These are phyloP conservation scores for Aythya fuligula DNA, from an alignment of 2,797 vertebrate genomes.

Conservation along the genomic window DNA sequence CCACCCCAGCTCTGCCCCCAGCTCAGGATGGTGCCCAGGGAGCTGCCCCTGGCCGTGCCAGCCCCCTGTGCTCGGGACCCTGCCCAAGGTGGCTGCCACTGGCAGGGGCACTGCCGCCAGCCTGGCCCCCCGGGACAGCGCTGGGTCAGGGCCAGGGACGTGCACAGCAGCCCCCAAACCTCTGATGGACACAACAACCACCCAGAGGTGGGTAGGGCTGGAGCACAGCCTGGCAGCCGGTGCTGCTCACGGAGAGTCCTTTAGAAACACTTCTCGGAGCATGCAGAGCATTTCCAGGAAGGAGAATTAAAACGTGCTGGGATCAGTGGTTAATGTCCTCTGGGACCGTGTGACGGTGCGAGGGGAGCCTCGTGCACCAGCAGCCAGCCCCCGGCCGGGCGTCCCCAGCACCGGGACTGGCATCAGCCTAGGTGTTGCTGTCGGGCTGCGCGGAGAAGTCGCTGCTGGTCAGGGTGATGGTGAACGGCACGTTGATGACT, in stretches of 20 bases:
- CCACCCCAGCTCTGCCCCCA: too few relatives aligned
- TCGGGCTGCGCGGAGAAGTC: constrained; percentile 71
- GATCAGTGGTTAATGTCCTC: accelerated
- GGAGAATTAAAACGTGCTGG: accelerated
- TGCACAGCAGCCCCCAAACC: accelerated
- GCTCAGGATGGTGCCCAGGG: too few relatives aligned
- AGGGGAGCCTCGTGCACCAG: neutral
- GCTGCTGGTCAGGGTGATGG: constrained; percentile 81
- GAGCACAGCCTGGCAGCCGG: accelerated
- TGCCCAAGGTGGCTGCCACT: neutral
- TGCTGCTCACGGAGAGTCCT: neutral
- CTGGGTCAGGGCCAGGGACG: neutral
- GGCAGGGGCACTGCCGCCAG: neutral
- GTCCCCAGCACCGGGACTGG: accelerated
- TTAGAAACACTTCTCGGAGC: neutral
- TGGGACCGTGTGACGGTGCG: accelerated
- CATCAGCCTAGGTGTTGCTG: constrained; percentile 50
- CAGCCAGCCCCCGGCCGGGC: accelerated
- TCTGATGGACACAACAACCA: accelerated
- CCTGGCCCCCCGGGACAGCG: accelerated
- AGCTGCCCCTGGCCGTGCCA: neutral
- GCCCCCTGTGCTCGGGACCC: neutral
- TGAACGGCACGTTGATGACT: constrained; percentile 78
- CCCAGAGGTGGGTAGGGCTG: neutral
- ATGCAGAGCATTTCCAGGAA: accelerated